Percentiles rank a stretch among this genome's conserved stretches.
Evolutionary conservation across 2,888 invertebrate species (phyloP).

Genomic region (Drosophila leonis): DNA sequence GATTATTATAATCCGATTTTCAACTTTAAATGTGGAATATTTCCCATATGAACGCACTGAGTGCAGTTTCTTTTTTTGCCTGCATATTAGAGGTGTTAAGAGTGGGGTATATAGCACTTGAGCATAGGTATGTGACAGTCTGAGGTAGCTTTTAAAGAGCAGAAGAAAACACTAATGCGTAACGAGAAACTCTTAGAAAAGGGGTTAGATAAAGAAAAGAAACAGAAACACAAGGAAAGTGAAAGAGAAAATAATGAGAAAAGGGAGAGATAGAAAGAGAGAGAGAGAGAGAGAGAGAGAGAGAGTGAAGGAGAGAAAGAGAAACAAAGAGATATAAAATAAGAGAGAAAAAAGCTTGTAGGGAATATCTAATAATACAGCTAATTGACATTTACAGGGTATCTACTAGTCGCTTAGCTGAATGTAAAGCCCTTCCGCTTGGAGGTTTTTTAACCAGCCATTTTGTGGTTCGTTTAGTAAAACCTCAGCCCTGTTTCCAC

Average conservation of each 20-base stretch:
- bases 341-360: too few relatives aligned
- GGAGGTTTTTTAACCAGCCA: slow-evolving; percentile 26
- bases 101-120: background rate
- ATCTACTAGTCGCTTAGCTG: background rate
- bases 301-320: too few relatives aligned
- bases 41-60: slow-evolving; percentile 46
- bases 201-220: too few relatives aligned
- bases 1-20: slow-evolving; percentile 81
- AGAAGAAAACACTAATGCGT: background rate
- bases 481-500: background rate
- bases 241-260: background rate
- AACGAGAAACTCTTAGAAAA: too few relatives aligned
- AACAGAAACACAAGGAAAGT: too few relatives aligned
- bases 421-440: background rate
- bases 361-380: background rate
- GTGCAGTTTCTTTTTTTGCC: slow-evolving; percentile 15
- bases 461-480: slow-evolving; percentile 41
- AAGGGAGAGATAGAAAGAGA: background rate
- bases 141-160: background rate
- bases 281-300: background rate
- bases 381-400: background rate
- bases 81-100: background rate
- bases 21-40: slow-evolving; percentile 64
- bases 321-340: too few relatives aligned
- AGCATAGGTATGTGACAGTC: background rate